These are phyloP conservation scores for Chaetura pelagica DNA, from an alignment of 2,113 vertebrate genomes.

Conservation along the genomic window DNA sequence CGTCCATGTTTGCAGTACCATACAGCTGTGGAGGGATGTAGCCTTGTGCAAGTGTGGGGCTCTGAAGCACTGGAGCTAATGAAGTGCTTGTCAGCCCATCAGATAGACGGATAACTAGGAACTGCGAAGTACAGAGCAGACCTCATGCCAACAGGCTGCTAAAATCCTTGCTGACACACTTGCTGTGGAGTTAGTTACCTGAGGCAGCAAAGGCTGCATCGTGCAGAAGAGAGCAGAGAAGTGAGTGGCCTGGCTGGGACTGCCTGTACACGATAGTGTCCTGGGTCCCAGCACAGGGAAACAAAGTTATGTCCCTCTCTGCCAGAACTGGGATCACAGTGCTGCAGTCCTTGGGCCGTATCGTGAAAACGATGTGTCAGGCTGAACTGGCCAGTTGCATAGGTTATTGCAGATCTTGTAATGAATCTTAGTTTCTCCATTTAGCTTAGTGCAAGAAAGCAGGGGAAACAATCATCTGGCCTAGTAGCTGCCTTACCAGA, in stretches of 20 bases:
- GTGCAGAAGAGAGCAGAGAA: neutral
- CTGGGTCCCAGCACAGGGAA: rapidly evolving
- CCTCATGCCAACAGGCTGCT: rapidly evolving
- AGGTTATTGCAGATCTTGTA: neutral
- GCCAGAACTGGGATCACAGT: neutral
- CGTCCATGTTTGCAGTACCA: rapidly evolving
- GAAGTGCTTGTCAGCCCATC: neutral
- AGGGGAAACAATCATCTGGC: neutral
- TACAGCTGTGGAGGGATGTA: rapidly evolving
- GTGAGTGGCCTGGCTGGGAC: neutral
- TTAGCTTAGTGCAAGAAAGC: neutral
- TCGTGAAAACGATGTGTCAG: neutral
- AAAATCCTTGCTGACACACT: neutral
- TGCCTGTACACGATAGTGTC: rapidly evolving
- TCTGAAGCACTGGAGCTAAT: neutral
- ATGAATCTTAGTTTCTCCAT: neutral
- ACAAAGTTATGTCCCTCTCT: neutral
- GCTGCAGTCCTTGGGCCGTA: neutral
- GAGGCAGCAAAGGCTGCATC: rapidly evolving
- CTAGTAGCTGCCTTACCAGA: neutral
- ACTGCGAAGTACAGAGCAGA: neutral
- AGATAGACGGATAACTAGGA: neutral
- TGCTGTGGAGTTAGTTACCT: neutral
- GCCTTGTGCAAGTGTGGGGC: neutral
- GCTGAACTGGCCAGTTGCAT: neutral